Percentiles rank a stretch among this genome's conserved stretches.
Evolutionary conservation across 2,113 vertebrate species (phyloP).

Genomic region (Leucoraja erinaceus): DNA sequence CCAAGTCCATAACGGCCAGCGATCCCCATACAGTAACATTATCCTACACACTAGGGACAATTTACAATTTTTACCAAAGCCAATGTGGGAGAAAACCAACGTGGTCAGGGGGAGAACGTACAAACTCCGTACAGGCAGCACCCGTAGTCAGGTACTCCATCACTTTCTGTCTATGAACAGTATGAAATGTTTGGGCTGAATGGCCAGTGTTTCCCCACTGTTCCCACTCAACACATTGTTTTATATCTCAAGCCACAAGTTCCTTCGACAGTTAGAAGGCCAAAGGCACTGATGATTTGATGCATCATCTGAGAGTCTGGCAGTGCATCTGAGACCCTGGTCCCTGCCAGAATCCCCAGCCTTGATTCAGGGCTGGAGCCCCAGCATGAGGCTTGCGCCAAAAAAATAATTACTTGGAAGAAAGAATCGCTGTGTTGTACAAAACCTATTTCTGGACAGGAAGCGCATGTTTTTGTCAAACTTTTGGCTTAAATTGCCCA

Average conservation of each 20-base stretch:
- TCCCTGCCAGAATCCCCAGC: constrained; percentile 61
- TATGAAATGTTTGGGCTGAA: background rate
- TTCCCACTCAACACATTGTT: background rate
- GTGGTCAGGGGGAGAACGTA: too few relatives aligned
- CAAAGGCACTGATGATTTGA: constrained; percentile 14
- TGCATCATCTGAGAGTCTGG: constrained; percentile 45
- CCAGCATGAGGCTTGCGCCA: constrained; percentile 51
- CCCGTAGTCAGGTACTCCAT: too few relatives aligned
- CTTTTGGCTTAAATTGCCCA: constrained; percentile 52
- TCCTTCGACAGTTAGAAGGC: background rate
- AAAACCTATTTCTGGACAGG: constrained; percentile 49
- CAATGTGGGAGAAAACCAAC: too few relatives aligned
- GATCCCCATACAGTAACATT: too few relatives aligned
- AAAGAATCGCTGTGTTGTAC: constrained; percentile 54
- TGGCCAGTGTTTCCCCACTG: background rate
- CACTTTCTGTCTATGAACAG: too few relatives aligned
- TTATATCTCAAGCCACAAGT: background rate
- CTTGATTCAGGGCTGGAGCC: constrained; percentile 55
- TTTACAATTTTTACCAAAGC: too few relatives aligned
- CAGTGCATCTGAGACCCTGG: constrained; percentile 48
- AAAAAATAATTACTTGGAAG: constrained; percentile 55
- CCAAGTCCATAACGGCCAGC: too few relatives aligned
- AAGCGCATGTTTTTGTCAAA: constrained; percentile 52
- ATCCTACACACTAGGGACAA: too few relatives aligned
- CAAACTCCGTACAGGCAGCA: too few relatives aligned